Percentiles rank a stretch among this genome's conserved stretches.
Evolutionary conservation across 2,113 vertebrate species (phyloP).

Genomic region (Dromiciops gliroides): DNA sequence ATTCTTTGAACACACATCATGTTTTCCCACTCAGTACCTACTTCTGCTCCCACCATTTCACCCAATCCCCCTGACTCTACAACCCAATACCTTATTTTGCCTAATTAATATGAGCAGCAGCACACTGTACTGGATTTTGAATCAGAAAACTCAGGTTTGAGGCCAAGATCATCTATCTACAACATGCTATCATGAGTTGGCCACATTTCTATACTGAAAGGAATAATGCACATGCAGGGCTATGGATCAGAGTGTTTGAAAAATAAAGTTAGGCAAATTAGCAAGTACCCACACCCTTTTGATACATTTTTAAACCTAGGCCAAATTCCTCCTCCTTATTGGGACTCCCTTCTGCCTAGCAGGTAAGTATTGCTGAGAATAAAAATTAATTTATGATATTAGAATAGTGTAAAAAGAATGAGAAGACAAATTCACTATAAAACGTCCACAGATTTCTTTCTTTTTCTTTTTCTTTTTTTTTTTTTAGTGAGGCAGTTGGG

Average conservation of each 20-base stretch:
- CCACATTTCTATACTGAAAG: background rate
- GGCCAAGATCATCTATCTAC: background rate
- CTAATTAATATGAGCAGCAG: background rate
- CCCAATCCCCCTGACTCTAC: background rate
- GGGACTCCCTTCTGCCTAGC: no score
- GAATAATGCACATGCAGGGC: background rate
- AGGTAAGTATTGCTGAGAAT: no score
- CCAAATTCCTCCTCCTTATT: no score
- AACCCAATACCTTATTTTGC: background rate
- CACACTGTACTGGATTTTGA: background rate
- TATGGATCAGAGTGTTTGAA: no score
- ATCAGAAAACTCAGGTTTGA: background rate
- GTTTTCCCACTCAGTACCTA: background rate
- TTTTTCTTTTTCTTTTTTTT: no score
- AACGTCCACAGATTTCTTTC: no score
- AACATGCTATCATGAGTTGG: background rate
- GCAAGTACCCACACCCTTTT: no score
- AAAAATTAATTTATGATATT: no score
- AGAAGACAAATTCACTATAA: background rate
- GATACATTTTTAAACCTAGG: no score
- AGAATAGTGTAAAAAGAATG: no score
- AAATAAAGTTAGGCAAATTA: no score
- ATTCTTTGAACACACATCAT: background rate
- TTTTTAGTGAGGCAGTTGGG: no score
- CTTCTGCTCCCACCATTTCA: background rate